These are phyloP conservation scores for Pteronura brasiliensis DNA, from an alignment of 2,113 vertebrate species.

Conservation along the genomic window DNA sequence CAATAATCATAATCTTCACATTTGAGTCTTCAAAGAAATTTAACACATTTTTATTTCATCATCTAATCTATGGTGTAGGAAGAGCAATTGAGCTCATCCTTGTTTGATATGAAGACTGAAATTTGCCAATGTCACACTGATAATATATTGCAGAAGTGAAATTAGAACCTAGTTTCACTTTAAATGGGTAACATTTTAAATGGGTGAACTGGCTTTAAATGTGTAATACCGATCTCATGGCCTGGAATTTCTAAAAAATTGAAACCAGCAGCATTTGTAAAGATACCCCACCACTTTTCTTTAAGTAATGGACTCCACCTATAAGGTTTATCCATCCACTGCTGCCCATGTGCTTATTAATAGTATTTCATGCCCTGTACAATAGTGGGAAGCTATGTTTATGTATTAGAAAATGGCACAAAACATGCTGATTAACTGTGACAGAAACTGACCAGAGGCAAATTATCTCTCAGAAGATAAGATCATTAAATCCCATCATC, in stretches of 20 bases:
- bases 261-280: background rate
- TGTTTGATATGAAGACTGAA: background rate
- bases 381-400: background rate
- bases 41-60: background rate
- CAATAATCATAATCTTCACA: background rate
- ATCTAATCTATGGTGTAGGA: background rate
- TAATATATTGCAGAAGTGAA: background rate
- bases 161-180: background rate
- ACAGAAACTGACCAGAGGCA: constrained; percentile 10
- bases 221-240: background rate
- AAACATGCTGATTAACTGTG: background rate
- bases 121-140: background rate
- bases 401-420: background rate
- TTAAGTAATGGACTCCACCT: background rate
- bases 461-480: constrained; percentile 17
- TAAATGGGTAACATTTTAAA: background rate
- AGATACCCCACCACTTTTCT: background rate
- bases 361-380: background rate
- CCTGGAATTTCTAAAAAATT: background rate
- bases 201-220: background rate
- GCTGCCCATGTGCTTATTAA: background rate
- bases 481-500: constrained; percentile 18
- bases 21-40: constrained; percentile 9
- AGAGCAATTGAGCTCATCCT: background rate
- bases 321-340: background rate